Evolutionary conservation across 2,113 vertebrate genomes (phyloP), one percentile per base, ranked within the genome.

Genomic region (Climacteris rufus): DNA sequence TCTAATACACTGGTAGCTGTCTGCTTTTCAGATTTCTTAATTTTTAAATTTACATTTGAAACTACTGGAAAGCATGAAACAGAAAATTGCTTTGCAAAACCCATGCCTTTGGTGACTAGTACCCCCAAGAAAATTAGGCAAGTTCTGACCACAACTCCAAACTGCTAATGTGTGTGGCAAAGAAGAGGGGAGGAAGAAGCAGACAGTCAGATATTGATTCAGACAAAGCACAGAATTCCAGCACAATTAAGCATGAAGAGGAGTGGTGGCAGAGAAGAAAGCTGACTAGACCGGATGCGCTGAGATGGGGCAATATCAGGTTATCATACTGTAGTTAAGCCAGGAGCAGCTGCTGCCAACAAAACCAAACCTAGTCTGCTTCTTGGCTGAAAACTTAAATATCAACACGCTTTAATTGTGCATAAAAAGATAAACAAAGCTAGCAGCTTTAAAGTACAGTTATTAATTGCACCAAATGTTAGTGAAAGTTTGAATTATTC

Each of bases 401-500:
- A 97, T 96, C 82, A 96, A 94, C 94, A 94, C 12, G 57, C 92
- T 96, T 96, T 87, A 93, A 93, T 94, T 94, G 94, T 94, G 83
- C 89, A 96, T 78, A 39, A 95, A 97, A 93, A 95, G 82, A 94
- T 96, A 93, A 64, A 84, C 64, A 97, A 91, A 90, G 69, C 83
- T 94, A 95, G 74, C 76, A 96, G 93, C 69, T 93, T 96, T 79
- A 95, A 94, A 76, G 70, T 49, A 37, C 78, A 60, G 60, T 92
- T 97, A 96, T 95, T 97, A 94, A 95, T 96, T 92, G 56, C 61
- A 74, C 60, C 42, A 96, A 91, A 37, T 81, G 80, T 86, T 96
- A 93, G 83, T 71, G 79, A 92, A 96, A 97, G 83, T 53, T 94
- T 96, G 78, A 97, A 96, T 98, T 97, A 97, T 97, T 97, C 96